A percentile compares a stretch with the other conserved stretches of the same genome.
phyloP scores from a whole-genome alignment of 2,797 vertebrate genomes.

The Periophthalmus magnuspinnatus region DNA sequence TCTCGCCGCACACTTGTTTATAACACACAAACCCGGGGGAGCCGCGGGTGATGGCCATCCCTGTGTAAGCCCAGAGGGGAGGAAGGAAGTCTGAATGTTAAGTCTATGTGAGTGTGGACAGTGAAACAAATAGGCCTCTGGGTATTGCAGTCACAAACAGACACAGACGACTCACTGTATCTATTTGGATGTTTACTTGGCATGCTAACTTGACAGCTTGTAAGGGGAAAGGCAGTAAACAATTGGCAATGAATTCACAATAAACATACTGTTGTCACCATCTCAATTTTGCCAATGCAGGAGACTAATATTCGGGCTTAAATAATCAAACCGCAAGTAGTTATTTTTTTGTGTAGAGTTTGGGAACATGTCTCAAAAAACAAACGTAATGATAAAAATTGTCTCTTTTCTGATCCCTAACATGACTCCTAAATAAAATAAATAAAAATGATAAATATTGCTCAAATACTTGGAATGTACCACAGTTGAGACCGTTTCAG shows the following conservation, averaged over 20 bases:
- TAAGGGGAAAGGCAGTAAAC: not conserved
- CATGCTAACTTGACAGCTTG: not conserved
- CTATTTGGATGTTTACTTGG: conserved; percentile 8
- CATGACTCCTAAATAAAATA: not conserved
- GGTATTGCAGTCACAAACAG: conserved; percentile 22
- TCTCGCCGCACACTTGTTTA: conserved; percentile 35
- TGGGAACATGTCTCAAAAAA: not conserved
- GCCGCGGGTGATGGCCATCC: conserved; percentile 27
- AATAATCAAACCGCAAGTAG: not conserved
- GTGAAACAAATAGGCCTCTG: conserved; percentile 33
- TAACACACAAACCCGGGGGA: conserved; percentile 39
- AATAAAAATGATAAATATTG: not conserved
- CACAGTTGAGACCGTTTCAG: conserved; percentile 19
- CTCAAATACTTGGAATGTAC: not conserved
- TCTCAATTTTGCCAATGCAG: not conserved
- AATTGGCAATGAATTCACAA: not conserved
- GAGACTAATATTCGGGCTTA: not conserved
- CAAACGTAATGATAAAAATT: not conserved
- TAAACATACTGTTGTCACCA: not conserved
- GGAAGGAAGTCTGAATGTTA: conserved; percentile 36
- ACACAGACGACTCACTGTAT: conserved; percentile 2
- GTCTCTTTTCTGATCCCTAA: not conserved
- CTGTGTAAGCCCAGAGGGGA: conserved; percentile 21
- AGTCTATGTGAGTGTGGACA: conserved; percentile 26
- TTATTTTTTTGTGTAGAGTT: not conserved